Percentiles rank a stretch among this genome's conserved stretches.
phyloP scores from a whole-genome alignment of 53 echinoderm and acorn worm genomes.

The Pentamera pediparva region DNA sequence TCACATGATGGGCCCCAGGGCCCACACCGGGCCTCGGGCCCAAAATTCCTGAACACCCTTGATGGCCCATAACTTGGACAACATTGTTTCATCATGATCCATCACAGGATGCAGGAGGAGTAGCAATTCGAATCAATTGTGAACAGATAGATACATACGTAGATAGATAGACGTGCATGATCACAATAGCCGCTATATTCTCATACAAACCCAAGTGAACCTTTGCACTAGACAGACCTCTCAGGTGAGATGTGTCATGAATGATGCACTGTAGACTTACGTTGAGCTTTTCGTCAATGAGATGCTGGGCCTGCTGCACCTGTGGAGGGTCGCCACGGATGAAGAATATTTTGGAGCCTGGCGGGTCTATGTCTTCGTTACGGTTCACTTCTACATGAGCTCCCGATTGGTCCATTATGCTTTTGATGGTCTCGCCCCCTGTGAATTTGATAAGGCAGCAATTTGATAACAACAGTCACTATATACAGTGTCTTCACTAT shows the following conservation, averaged over 20 bases:
- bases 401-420: constrained; percentile 56
- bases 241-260: not conserved
- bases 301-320: constrained; percentile 51
- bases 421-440: constrained; percentile 89
- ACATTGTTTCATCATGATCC: too few species aligned
- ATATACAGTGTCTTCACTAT: too few species aligned
- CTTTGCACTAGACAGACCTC: not conserved
- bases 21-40: too few species aligned
- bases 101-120: too few species aligned
- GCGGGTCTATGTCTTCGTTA: constrained; percentile 50
- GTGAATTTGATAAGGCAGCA: not conserved
- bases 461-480: not conserved
- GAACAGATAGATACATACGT: too few species aligned
- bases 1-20: not conserved
- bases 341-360: constrained; percentile 78
- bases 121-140: too few species aligned
- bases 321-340: constrained; percentile 72
- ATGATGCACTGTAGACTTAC: constrained; percentile 38
- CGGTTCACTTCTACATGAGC: constrained; percentile 87
- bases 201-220: too few species aligned
- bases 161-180: too few species aligned
- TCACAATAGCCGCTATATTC: too few species aligned
- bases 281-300: constrained; percentile 79
- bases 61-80: too few species aligned
- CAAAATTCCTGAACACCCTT: too few species aligned